phyloP scores from a whole-genome alignment of 2,113 vertebrate species.

The Syrmaticus mikado region DNA sequence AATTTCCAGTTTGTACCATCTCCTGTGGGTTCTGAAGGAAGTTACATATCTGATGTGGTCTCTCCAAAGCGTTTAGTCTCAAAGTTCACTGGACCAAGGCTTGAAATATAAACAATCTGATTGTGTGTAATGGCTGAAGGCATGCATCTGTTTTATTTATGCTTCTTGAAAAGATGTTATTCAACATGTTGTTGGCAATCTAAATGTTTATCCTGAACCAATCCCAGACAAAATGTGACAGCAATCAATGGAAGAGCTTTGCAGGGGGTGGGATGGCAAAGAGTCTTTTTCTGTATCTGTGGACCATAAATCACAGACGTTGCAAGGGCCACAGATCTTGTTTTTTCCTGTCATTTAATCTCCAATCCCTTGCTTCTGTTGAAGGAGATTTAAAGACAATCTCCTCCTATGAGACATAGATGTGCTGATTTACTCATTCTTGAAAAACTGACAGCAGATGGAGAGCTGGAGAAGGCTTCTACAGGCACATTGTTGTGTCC shows the following conservation, averaged over 20 bases:
- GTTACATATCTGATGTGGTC: accelerated
- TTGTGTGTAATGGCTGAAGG: neutral
- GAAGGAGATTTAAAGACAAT: constrained; percentile 39
- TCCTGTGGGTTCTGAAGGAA: accelerated
- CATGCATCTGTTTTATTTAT: neutral
- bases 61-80: neutral
- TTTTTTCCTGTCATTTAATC: constrained; percentile 37
- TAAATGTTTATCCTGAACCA: constrained; percentile 19
- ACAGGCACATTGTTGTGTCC: neutral
- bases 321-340: constrained; percentile 42
- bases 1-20: accelerated
- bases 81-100: neutral
- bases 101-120: neutral
- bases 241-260: constrained; percentile 20
- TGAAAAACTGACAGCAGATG: neutral
- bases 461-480: neutral
- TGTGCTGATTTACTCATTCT: neutral
- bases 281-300: neutral
- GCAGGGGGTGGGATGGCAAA: neutral
- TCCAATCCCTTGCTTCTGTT: neutral
- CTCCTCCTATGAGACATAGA: neutral
- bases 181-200: constrained; percentile 3
- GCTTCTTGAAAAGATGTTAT: constrained; percentile 3
- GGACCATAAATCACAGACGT: constrained; percentile 17
- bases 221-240: constrained; percentile 27